Evolutionary conservation across 2,113 vertebrate species (phyloP).

Genomic region (Rhipidura dahli): DNA sequence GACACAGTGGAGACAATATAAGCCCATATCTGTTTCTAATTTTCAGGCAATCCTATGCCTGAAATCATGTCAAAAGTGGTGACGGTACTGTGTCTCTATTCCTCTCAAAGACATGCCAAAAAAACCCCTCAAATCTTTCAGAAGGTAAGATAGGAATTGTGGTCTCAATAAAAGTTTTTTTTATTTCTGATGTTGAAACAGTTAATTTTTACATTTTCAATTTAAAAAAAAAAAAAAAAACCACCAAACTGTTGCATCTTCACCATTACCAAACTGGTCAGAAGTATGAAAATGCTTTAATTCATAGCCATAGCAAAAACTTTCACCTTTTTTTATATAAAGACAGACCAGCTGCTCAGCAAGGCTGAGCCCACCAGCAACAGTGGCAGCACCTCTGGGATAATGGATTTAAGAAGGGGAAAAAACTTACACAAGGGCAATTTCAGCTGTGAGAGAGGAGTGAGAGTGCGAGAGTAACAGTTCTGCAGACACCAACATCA

Average conservation of each 20-base stretch:
- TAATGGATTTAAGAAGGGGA: background rate
- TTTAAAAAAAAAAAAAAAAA: background rate
- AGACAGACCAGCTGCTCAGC: background rate
- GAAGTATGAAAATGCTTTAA: background rate
- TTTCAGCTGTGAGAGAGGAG: background rate
- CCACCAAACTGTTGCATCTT: background rate
- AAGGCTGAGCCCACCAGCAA: background rate
- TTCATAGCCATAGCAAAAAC: background rate
- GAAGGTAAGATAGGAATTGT: background rate
- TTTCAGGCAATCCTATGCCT: background rate
- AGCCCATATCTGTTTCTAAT: background rate
- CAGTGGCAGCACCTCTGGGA: background rate
- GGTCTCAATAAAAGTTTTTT: background rate
- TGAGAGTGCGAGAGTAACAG: background rate
- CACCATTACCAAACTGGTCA: background rate
- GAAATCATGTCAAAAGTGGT: background rate
- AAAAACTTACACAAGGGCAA: background rate
- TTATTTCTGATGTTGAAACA: background rate
- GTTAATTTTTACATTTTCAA: background rate
- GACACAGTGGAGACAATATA: background rate
- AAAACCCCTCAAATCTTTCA: rapidly evolving
- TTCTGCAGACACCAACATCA: background rate
- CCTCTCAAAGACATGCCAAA: background rate
- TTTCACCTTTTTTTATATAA: background rate
- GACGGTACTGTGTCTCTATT: background rate